phyloP scores from a whole-genome alignment of 2,113 vertebrate genomes.

The Columbina picui region DNA sequence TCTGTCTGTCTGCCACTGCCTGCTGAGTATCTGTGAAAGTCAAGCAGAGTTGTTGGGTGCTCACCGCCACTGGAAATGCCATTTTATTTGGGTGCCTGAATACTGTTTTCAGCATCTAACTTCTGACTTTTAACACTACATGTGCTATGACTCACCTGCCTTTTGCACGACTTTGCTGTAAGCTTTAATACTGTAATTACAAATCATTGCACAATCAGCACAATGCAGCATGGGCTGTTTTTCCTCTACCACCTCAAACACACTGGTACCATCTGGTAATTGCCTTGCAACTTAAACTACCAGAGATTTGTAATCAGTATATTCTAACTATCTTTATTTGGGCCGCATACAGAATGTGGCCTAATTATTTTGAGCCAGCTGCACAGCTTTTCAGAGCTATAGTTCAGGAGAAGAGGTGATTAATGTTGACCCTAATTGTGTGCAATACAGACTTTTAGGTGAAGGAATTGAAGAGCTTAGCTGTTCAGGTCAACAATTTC shows the following conservation, averaged over 20 bases:
- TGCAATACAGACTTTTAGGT: background rate
- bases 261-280: background rate
- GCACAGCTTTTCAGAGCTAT: background rate
- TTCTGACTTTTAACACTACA: background rate
- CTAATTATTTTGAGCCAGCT: slow-evolving; percentile 1
- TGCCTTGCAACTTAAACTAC: background rate
- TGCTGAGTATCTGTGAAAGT: background rate
- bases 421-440: background rate
- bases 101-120: background rate
- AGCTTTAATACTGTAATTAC: background rate
- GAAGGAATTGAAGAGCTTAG: background rate
- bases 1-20: background rate
- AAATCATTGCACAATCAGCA: background rate
- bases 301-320: background rate
- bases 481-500: background rate
- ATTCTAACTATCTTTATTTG: background rate
- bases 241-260: background rate
- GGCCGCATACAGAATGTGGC: background rate
- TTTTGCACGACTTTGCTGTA: background rate
- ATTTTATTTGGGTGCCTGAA: background rate
- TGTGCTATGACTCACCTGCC: background rate
- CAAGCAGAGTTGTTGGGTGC: background rate
- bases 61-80: background rate
- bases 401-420: background rate
- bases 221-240: fast-evolving